These are phyloP conservation scores for Autographa gamma DNA, from an alignment of 2,888 invertebrate species.

Conservation along the genomic window DNA sequence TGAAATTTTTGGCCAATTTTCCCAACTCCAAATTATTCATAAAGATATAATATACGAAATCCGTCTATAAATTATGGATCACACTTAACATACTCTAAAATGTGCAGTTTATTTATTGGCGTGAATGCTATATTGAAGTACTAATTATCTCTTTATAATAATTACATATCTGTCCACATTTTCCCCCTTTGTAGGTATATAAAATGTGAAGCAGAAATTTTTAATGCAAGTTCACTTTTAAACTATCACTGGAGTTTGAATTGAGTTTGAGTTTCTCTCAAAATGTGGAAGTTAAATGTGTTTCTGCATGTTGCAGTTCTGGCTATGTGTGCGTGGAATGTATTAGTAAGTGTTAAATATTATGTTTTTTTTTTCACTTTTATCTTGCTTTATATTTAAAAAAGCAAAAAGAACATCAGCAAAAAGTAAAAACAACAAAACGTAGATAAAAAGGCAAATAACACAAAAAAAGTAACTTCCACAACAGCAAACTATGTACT, in stretches of 20 bases:
- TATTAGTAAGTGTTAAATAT: not conserved
- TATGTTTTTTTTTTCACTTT: not conserved
- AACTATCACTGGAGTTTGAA: not conserved
- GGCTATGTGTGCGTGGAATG: not conserved
- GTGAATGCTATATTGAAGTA: not conserved
- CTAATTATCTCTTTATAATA: not conserved
- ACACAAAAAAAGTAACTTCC: too few relatives aligned
- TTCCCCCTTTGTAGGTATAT: not conserved
- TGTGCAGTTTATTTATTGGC: not conserved
- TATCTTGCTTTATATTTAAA: not conserved
- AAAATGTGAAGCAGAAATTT: not conserved
- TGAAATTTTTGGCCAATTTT: too few relatives aligned
- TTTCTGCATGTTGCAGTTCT: not conserved
- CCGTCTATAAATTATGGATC: not conserved
- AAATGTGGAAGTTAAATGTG: slow-evolving; percentile 5
- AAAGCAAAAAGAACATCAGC: not conserved
- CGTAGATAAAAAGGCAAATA: too few relatives aligned
- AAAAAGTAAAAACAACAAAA: too few relatives aligned
- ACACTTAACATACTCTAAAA: not conserved
- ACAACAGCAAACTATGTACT: too few relatives aligned
- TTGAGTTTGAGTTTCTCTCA: not conserved
- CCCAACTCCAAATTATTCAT: too few relatives aligned
- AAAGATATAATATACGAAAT: not conserved
- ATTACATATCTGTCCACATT: not conserved
- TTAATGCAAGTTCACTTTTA: not conserved